phyloP scores from a whole-genome alignment of 2,888 invertebrate genomes.

The Acrobasis repandana region DNA sequence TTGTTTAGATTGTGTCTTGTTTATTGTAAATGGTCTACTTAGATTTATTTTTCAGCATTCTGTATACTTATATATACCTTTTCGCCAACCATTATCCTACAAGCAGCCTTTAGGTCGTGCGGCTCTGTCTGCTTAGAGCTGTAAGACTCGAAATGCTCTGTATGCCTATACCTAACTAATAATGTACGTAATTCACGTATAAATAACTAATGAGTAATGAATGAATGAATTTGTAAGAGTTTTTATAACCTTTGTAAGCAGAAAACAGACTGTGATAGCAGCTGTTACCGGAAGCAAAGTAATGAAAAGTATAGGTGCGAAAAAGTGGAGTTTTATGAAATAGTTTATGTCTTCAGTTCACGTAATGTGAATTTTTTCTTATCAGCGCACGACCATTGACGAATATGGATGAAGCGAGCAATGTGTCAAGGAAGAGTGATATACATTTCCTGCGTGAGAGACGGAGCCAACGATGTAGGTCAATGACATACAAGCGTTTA shows the following conservation, averaged over 20 bases:
- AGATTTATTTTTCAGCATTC: too few relatives aligned
- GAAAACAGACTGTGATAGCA: neutral
- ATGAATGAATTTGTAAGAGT: too few relatives aligned
- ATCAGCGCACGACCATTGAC: slow-evolving; percentile 22
- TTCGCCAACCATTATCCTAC: too few relatives aligned
- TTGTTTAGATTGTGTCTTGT: too few relatives aligned
- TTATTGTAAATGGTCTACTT: too few relatives aligned
- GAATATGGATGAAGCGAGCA: slow-evolving; percentile 22
- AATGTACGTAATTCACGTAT: too few relatives aligned
- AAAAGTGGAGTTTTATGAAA: slow-evolving; percentile 16
- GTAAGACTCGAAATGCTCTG: too few relatives aligned
- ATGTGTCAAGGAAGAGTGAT: slow-evolving; percentile 15
- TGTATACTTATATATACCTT: too few relatives aligned
- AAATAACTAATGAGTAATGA: too few relatives aligned
- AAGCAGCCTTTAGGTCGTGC: too few relatives aligned
- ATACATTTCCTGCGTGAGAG: slow-evolving; percentile 4
- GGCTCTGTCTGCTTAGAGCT: too few relatives aligned
- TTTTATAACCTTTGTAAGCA: neutral
- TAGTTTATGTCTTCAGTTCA: slow-evolving; percentile 17
- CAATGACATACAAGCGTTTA: slow-evolving; percentile 8
- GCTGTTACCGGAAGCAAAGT: neutral
- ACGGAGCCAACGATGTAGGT: slow-evolving; percentile 13
- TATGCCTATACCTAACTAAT: too few relatives aligned
- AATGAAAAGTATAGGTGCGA: neutral
- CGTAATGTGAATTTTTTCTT: slow-evolving; percentile 21